A percentile compares a stretch with the other conserved stretches of the same genome.
Evolutionary conservation across 1,140 invertebrate genomes (phyloP).

Genomic region (Caenorhabditis elegans): WBcel235 BX284606.5:11203001-11203500

Average conservation of each 20-base stretch:
- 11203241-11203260: neutral
- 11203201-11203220: neutral
- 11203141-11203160: neutral
- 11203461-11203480: too few relatives aligned
- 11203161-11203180: too few relatives aligned
- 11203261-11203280: neutral
- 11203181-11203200: neutral
- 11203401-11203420: too few relatives aligned
- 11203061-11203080: constrained; percentile 5
- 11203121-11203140: neutral
- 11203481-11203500: too few relatives aligned
- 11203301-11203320: too few relatives aligned
- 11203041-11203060: neutral
- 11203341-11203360: too few relatives aligned
- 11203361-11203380: too few relatives aligned
- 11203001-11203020: too few relatives aligned
- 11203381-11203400: too few relatives aligned
- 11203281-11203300: neutral
- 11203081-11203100: neutral
- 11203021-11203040: neutral
- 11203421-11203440: too few relatives aligned
- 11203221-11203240: neutral
- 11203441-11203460: too few relatives aligned
- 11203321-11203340: too few relatives aligned
- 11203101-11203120: neutral